Evolutionary conservation across 2,888 invertebrate species (phyloP).

Genomic region (Vesta saturnalis): DNA sequence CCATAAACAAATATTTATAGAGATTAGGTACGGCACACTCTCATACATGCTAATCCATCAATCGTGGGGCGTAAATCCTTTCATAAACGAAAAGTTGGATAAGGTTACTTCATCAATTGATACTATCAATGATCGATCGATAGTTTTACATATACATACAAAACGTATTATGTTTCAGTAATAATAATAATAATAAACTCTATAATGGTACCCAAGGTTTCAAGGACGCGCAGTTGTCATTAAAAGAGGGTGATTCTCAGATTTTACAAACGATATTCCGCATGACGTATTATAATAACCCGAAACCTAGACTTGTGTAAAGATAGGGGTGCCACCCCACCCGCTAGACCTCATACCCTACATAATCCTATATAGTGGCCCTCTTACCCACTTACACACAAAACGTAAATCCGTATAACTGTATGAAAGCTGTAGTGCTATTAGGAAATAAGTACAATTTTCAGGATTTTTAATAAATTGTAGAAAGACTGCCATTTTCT

Average conservation of each 20-base stretch:
- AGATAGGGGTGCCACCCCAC: conserved; percentile 34
- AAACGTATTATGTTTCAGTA: conserved; percentile 18
- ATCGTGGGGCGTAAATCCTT: conserved; percentile 33
- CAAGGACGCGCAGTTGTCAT: conserved; percentile 28
- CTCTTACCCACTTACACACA: conserved; percentile 25
- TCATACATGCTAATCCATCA: conserved; percentile 34
- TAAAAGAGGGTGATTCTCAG: conserved; percentile 30
- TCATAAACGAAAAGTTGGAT: conserved; percentile 25
- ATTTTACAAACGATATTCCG: conserved; percentile 30
- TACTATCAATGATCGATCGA: conserved; percentile 32
- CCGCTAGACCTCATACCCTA: conserved; percentile 29
- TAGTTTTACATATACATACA: conserved; percentile 19
- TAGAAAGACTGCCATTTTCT: too few relatives aligned
- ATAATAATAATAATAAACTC: neutral
- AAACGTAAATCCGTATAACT: conserved; percentile 8
- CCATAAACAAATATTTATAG: conserved; percentile 38
- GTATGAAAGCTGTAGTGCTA: too few relatives aligned
- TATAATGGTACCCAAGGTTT: conserved; percentile 3
- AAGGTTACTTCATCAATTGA: conserved; percentile 33
- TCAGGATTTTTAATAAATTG: too few relatives aligned
- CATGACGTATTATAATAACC: conserved; percentile 26
- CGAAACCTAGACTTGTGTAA: conserved; percentile 25
- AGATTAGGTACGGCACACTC: conserved; percentile 34
- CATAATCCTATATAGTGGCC: conserved; percentile 33
- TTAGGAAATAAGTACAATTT: too few relatives aligned